These are phyloP conservation scores for Poeciliopsis retropinna DNA, from an alignment of 2,113 vertebrate species.

Conservation along the genomic window DNA sequence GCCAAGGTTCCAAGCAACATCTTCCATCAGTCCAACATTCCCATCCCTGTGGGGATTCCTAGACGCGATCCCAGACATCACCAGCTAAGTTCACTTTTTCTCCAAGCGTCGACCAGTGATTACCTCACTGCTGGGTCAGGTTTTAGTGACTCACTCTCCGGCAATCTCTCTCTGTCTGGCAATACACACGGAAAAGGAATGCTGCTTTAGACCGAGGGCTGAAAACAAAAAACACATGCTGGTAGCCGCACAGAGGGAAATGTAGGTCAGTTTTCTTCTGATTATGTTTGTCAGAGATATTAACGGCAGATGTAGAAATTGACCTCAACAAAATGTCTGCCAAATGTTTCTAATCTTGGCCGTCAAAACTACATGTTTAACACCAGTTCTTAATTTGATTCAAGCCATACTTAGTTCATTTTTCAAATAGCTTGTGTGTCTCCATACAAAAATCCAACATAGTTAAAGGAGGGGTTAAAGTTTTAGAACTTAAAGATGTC, in stretches of 20 bases:
- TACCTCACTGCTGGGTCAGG: constrained; percentile 70
- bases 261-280: constrained; percentile 47
- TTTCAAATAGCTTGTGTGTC: neutral
- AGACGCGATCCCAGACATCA: constrained; percentile 68
- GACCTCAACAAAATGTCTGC: neutral
- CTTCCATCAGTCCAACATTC: constrained; percentile 33
- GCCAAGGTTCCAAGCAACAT: constrained; percentile 10
- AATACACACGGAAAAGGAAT: constrained; percentile 69
- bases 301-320: neutral
- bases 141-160: constrained; percentile 72
- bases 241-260: constrained; percentile 38
- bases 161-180: constrained; percentile 69
- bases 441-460: neutral
- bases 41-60: constrained; percentile 60
- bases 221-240: constrained; percentile 76
- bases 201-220: constrained; percentile 55
- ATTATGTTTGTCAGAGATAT: constrained; percentile 20
- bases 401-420: neutral
- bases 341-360: neutral
- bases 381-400: neutral
- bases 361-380: neutral
- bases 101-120: constrained; percentile 59
- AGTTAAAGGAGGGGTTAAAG: neutral
- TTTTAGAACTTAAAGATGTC: neutral
- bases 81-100: constrained; percentile 64